A percentile compares a stretch with the other conserved stretches of the same genome.
These are phyloP conservation scores for Oreochromis aureus DNA, from an alignment of 2,113 vertebrate species.

Conservation along the genomic window DNA sequence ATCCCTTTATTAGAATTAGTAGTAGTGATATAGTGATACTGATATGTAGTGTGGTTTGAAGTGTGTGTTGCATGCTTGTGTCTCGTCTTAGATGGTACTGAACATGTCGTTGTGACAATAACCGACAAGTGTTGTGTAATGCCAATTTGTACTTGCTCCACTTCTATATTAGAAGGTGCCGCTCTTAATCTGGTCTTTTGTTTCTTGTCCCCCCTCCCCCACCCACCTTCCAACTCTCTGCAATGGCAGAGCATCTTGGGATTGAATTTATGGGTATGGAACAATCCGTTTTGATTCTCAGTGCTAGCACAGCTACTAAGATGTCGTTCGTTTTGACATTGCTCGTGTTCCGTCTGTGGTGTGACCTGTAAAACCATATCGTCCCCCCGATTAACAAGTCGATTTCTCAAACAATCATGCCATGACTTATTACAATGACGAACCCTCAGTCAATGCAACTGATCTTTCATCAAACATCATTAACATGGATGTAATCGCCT, in stretches of 20 bases:
- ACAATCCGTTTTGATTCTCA: constrained; percentile 78
- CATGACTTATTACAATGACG: constrained; percentile 36
- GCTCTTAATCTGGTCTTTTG: constrained; percentile 71
- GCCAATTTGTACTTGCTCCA: constrained; percentile 39
- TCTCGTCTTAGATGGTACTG: constrained; percentile 7
- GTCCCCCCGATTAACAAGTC: constrained; percentile 59
- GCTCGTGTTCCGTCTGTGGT: constrained; percentile 45
- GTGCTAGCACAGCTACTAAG: constrained; percentile 62
- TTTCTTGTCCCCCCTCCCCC: constrained; percentile 5
- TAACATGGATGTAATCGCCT: constrained; percentile 61
- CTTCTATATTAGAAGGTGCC: constrained; percentile 57
- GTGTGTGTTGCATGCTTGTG: constrained; percentile 61
- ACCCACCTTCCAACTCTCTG: constrained; percentile 74
- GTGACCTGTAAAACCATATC: constrained; percentile 57
- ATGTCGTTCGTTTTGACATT: constrained; percentile 59
- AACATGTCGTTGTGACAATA: neutral
- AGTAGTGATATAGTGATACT: neutral
- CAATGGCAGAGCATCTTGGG: constrained; percentile 98
- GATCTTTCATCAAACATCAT: constrained; percentile 52
- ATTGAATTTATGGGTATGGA: constrained; percentile 99
- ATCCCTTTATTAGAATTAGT: neutral
- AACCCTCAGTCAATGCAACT: constrained; percentile 29
- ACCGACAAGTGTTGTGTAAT: constrained; percentile 20
- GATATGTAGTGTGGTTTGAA: constrained; percentile 8
- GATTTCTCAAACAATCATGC: constrained; percentile 28